Evolutionary conservation across 2,888 invertebrate genomes (phyloP), one percentile per base, ranked within the genome.

Genomic region (Ophraella communa): DNA sequence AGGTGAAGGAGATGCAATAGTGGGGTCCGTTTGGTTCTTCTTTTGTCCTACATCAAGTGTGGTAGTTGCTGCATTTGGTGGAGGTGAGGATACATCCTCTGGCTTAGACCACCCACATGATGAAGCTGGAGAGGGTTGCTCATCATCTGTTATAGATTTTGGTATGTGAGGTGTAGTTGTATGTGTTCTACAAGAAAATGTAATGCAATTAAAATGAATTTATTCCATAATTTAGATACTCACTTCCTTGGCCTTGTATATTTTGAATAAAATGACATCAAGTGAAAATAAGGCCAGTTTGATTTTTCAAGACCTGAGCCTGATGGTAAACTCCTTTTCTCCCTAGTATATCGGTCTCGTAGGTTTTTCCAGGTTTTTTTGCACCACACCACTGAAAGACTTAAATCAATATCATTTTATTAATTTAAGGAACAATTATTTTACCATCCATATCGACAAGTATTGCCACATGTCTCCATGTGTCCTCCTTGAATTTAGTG

Each of bases 301-400:
- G 30, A 30, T 30, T 30, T 10, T 8, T 30, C 7, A 30, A 30
- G 30, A 24, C 51, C 27, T 14, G 27, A 51, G 24, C 51, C 24
- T 51, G 23, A 24, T 7, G 51, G 51, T 1, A 14, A 27, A 14
- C 30, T n/a, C 10, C 51, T 51, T 18, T 51, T 51, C 24, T 51
- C 51, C 11, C 51, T 51, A 2, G 51, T 51, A 18, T 47, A 47
- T 47, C 47, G 47, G 45, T 45, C 45, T 17, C 45, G 11, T 21
- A 45, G 4, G 17, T 21, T 49, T 49, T 49, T 49, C 49, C 51
- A 51, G 2, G 14, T 10, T 24, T 11, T 24, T 18, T 51, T 24
- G 24, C 51, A 51, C 23, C 30, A 24, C 30, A 2, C 24, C 10
- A 51, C 51, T 51, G 8, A 14, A 51, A 27, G 1, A 51, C 23